Evolutionary conservation across 2,113 vertebrate species (phyloP), one percentile per base, ranked within the genome.

Genomic region (Cyprinodon variegatus): DNA sequence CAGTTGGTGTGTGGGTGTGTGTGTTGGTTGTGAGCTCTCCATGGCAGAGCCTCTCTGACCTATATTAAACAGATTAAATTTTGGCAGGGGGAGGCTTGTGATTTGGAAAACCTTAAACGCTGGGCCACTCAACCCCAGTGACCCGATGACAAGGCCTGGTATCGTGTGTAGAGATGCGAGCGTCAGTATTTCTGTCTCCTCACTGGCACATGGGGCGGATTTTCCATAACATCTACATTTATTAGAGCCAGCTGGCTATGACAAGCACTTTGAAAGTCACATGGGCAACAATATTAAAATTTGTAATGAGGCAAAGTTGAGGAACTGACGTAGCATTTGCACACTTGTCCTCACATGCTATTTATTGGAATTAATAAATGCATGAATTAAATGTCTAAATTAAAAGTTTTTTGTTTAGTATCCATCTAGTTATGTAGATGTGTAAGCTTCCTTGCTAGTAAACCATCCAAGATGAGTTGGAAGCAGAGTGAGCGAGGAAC

Each of bases 151-250:
- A 83, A 89, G 84, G 86, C 83, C 69, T 70, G 86, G 86, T 90
- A 87, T 92, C 86, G 86, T 91, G 88, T 91, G 90, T 87, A 83
- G 86, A 92, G 91, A 89, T 87, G 82, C 81, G 41, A 86, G 88
- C 76, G 74, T 91, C 87, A 84, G 90, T 91, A 91, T 92, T 91
- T 89, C 89, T 88, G 88, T 89, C 90, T 83, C 74, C 83, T 89
- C 85, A 78, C 87, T 92, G 91, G 93, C 90, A 89, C 83, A 50
- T 81, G 77, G 81, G 83, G 76, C 78, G 88, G 89, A 91, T 91
- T 92, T 91, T 93, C 93, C 90, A 89, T 91, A 92, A 93, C 91
- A 93, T 92, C 82, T 83, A 85, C 68, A 76, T 93, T 93, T 87
- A 83, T 86, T 83, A 83, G 82, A 85, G 90, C 92, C 90, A 94